phyloP scores from a whole-genome alignment of 2,113 vertebrate genomes.

The Cavia porcellus region DNA sequence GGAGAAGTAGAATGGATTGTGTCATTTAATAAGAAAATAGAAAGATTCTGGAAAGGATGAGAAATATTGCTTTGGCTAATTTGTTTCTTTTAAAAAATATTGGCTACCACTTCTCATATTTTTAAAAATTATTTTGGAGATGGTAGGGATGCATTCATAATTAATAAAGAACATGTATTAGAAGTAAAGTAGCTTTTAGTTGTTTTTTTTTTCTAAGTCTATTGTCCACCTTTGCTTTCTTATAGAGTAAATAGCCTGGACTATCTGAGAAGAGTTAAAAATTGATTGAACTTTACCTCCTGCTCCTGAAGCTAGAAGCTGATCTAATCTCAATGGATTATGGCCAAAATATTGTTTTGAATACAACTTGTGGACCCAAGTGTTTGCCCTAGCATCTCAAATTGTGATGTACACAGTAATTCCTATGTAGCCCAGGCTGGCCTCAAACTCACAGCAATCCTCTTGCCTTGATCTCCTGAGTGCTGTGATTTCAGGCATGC shows the following conservation, averaged over 20 bases:
- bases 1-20: background rate
- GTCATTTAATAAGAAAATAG: background rate
- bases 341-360: background rate
- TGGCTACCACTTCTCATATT: background rate
- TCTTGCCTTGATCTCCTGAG: background rate
- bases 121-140: background rate
- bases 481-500: background rate
- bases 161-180: slow-evolving; percentile 24
- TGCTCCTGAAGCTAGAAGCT: background rate
- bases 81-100: background rate
- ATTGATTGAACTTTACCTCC: background rate
- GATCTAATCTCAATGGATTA: background rate
- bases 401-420: background rate
- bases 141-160: background rate
- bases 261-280: background rate
- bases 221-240: slow-evolving; percentile 27
- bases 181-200: background rate
- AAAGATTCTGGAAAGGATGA: background rate
- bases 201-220: background rate
- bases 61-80: slow-evolving; percentile 1
- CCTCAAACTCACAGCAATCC: background rate
- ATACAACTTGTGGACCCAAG: background rate
- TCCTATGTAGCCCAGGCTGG: background rate
- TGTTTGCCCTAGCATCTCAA: slow-evolving; percentile 26
- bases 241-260: background rate